Evolutionary conservation across 37 sponge, comb jelly and placozoan genomes (phyloP).

Genomic region (Ianthella basta): DNA sequence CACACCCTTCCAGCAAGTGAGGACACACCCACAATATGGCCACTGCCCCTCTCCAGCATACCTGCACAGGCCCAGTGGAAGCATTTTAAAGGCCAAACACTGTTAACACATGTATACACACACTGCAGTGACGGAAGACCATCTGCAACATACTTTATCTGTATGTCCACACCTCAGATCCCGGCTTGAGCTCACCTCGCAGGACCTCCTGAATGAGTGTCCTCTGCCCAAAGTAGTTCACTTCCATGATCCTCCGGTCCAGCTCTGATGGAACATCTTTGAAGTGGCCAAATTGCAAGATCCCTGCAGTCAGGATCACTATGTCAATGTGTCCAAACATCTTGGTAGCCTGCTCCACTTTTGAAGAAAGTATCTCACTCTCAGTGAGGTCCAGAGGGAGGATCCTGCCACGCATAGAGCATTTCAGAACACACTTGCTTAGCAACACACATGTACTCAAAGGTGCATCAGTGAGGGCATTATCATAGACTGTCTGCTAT

Average conservation of each 20-base stretch:
- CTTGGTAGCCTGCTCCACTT: conserved; percentile 42
- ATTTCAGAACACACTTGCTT: no score
- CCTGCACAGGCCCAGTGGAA: no score
- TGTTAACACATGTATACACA: no score
- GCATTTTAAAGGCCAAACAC: no score
- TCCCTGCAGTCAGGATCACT: conserved; percentile 80
- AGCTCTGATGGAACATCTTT: conserved; percentile 52
- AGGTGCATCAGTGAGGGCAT: no score
- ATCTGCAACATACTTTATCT: no score
- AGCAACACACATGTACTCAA: no score
- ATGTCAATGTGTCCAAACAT: conserved; percentile 73
- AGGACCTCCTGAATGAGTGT: conserved; percentile 37
- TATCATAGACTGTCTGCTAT: neutral
- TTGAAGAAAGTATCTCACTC: conserved; percentile 37
- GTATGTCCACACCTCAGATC: neutral
- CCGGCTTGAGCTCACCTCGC: neutral
- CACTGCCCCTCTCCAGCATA: conserved; percentile 50
- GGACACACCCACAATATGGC: conserved; percentile 74
- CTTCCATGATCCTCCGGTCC: conserved; percentile 76
- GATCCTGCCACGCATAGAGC: neutral
- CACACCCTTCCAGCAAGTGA: conserved; percentile 65
- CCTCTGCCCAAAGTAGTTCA: conserved; percentile 81
- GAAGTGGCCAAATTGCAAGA: conserved; percentile 63
- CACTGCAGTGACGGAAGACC: no score
- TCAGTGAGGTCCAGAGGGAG: conserved; percentile 66